A percentile compares a stretch with the other conserved stretches of the same genome.
Evolutionary conservation across 1,140 invertebrate species (phyloP).

Genomic region (Brachionus angularis): DNA sequence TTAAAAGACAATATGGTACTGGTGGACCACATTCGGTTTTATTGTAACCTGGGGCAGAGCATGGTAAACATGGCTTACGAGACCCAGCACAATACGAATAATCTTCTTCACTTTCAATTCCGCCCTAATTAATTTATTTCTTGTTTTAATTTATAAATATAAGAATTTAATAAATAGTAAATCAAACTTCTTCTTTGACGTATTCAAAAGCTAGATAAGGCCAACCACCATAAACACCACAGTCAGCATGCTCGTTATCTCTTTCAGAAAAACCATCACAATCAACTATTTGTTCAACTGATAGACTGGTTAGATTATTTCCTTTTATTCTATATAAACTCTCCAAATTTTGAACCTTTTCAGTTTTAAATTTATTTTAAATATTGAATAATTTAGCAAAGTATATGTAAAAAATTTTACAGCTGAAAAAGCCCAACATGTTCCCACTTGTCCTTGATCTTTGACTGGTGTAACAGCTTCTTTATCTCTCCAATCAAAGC

Average conservation of each 20-base stretch:
- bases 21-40: constrained; percentile 51
- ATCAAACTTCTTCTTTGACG: constrained; percentile 48
- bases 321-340: constrained; percentile 50
- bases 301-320: constrained; percentile 50
- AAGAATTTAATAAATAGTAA: neutral
- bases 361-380: constrained; percentile 17
- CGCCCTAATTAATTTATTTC: constrained; percentile 47
- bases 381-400: neutral
- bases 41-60: constrained; percentile 51
- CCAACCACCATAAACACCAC: constrained; percentile 55
- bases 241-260: constrained; percentile 47
- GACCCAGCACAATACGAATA: constrained; percentile 52
- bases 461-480: constrained; percentile 44
- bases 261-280: constrained; percentile 50
- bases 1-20: constrained; percentile 49
- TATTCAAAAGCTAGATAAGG: constrained; percentile 53
- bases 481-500: constrained; percentile 41
- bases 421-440: constrained; percentile 44
- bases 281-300: constrained; percentile 54
- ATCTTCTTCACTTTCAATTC: constrained; percentile 49
- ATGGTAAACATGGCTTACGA: constrained; percentile 49
- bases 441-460: constrained; percentile 43
- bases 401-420: neutral
- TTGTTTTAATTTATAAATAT: neutral
- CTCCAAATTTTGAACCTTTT: constrained; percentile 51